Evolutionary conservation across 2,888 invertebrate genomes (phyloP), one percentile per base, ranked within the genome.

Genomic region (Erebia ligea): DNA sequence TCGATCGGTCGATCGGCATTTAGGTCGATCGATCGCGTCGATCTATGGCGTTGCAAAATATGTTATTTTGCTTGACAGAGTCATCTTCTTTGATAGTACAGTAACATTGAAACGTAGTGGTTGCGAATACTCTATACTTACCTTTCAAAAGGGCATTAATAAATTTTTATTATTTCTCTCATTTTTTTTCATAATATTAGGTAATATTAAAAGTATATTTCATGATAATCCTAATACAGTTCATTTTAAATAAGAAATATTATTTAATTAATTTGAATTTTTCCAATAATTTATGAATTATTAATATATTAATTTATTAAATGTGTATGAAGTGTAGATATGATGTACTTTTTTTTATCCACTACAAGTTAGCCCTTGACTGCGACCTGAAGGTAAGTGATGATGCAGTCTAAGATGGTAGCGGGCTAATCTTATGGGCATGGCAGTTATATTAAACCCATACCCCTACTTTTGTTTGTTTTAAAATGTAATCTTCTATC

Each of bases 61-160:
- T 75, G 77, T 77, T 75, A 75, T 75, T 76, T 76, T 72, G 77
- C 74, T 75, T 71, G 72, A 72, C 73, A 72, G 76, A 77, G 76
- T 75, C 73, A 75, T 40, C 75, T 75, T 73, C 77, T 77, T 77
- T 77, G 76, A 73, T 75, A 67, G 70, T 70, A 58, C 40, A 69
- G 54, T 61, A 25, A 67, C 58, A 5, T 21, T 56, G 21, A 11
- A 56, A 21, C 15, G 52, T 19, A 10, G 9, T 4, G 52, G 8
- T 17, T 54, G 19, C 52, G 9, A 8, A 15, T 17, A 48, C 48
- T 48, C 45, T 10, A 10, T 45, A n/a, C n/a, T 45, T 45, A 45
- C 45, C 45, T 1, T 45, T 13, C 45, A 45, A 45, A 45, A 45
- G 45, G 45, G 13, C 11, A 65, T 54, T 65, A 65, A 65, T 65